Base-by-base conservation (phyloP, 2,888 invertebrate genomes). In the Coelinius sp. region DNA sequence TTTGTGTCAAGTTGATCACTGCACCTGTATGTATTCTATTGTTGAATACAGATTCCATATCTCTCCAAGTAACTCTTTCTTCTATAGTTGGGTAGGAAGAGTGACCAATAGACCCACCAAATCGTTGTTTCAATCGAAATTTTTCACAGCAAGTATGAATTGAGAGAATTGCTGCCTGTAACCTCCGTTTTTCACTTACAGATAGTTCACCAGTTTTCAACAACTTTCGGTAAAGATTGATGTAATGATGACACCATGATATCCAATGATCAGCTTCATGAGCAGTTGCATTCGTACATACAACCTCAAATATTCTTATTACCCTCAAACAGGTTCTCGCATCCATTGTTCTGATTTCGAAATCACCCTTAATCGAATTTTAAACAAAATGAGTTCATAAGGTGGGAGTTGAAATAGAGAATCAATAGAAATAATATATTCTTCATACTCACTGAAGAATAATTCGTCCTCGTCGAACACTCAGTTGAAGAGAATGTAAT, bases 1-100 rank as follows among this genome's bases (percentile, higher is more conserved):
- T 59, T 17, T 65, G 59, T 3, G 1, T 25, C 22, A 71, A 46
- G 53, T 71, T 68, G 2, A 14, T 12, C 17, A 64, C 24, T 17
- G 38, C 49, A 52, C 52, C 41, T n/a, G 41, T 41, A 3, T 8
- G 41, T n/a, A 5, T 41, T n/a, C 41, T 41, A n/a, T 12, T 8
- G 7, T n/a, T n/a, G 7, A 41, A 41, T 3, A 41, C 41, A 41
- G 12, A 49, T 17, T 38, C 63, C 22, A 52, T 20, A 22, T 64
- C 46, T 17, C 7, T 44, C 64, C 20, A 64, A 0, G 25, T n/a
- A 64, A 70, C 35, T 14, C 64, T 38, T 24, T 41, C 44, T 10
- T 62, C n/a, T 10, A 63, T 8, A n/a, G 10, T 38, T 52, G 24
- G 24, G 1, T 10, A 3, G 2, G 38, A 49, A n/a, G 41, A 31